Evolutionary conservation across 2,113 vertebrate species (phyloP), one percentile per base, ranked within the genome.

Genomic region (Calidris pugnax): DNA sequence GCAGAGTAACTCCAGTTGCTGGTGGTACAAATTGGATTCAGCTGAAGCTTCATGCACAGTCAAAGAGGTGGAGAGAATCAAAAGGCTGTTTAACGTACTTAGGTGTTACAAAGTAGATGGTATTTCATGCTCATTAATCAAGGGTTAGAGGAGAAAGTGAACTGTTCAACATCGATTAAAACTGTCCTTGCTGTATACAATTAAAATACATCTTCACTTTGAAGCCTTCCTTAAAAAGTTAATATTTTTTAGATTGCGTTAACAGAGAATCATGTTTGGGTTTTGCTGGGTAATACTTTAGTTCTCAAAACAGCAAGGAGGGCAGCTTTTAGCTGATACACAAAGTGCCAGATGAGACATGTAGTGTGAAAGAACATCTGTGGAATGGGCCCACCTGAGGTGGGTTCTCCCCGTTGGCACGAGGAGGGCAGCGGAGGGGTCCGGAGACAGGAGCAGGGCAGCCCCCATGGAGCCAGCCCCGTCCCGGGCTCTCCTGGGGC

Each of bases 41-140:
- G 14, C 53, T 80, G 79, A 77, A 91, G 53, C 50, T 94, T 73
- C 62, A 41, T 3, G 20, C 39, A 48, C 0, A 12, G 41, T 79
- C 48, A 62, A 55, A 86, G 83, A 73, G 16, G 43, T 83, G 85
- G 51, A 82, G 56, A 59, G 33, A 56, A 53, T 79, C 43, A 73
- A 79, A 95, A 87, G 53, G 60, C 53, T 76, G 35, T 93, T 96
- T 83, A 83, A 73, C 39, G 41, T 50, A 33, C 59, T 43, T 33
- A 39, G 66, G 79, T 85, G 37, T 69, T 92, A 45, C 4, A 27
- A 60, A 66, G 74, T 73, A 90, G 76, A 69, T 62, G 59, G 57
- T 83, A 53, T 95, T 92, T 93, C 53, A 45, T 68, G 48, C 30
- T 79, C 62, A 41, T 85, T 92, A 88, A 62, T 95, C 78, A 60